Evolutionary conservation across 2,113 vertebrate species (phyloP).

Genomic region (Chrysemys picta): DNA sequence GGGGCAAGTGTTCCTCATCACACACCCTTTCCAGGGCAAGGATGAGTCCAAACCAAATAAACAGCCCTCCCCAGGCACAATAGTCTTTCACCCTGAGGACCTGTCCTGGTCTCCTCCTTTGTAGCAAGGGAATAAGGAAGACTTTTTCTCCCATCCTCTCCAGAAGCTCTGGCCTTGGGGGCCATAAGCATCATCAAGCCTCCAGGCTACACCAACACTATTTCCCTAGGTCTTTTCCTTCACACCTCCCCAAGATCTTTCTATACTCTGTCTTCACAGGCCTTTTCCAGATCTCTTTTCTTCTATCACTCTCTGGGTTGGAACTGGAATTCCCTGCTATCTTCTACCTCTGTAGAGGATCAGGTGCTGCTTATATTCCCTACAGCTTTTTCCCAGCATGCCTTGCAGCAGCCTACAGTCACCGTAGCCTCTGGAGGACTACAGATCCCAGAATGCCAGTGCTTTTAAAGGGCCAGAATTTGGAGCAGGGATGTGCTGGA

Average conservation of each 20-base stretch:
- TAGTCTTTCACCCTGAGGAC: background rate
- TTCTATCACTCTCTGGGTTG: constrained; percentile 41
- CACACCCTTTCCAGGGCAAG: background rate
- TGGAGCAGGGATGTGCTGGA: constrained; percentile 48
- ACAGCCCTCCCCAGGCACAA: background rate
- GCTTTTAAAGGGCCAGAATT: constrained; percentile 61
- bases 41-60: background rate
- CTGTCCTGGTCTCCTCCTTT: too few relatives aligned
- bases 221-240: background rate
- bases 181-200: constrained; percentile 43
- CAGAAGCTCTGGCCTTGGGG: background rate
- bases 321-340: background rate
- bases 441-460: constrained; percentile 43
- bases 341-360: background rate
- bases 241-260: constrained; percentile 22
- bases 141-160: background rate
- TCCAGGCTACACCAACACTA: constrained; percentile 48
- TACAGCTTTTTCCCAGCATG: background rate
- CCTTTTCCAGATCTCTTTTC: constrained; percentile 42
- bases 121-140: background rate
- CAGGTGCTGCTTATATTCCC: background rate
- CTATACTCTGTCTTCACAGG: constrained; percentile 53
- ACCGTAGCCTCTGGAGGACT: background rate
- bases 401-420: background rate
- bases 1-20: too few relatives aligned